phyloP scores from a whole-genome alignment of 2,888 invertebrate genomes.

The Crepidodera aurea region DNA sequence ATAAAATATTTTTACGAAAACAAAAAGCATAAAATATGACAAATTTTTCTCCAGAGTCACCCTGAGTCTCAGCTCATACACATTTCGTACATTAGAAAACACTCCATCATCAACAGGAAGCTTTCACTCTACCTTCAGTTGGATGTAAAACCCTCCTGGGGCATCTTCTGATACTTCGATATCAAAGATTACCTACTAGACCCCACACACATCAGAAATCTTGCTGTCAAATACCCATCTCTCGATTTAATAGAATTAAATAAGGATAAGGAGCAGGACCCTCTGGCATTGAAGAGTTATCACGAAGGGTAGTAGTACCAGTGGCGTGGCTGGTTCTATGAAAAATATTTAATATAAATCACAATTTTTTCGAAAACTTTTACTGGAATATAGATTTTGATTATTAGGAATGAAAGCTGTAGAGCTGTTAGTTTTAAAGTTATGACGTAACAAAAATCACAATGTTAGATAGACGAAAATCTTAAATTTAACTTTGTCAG shows the following conservation, averaged over 20 bases:
- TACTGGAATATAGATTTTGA: too few relatives aligned
- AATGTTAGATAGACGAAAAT: too few relatives aligned
- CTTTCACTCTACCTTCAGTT: constrained; percentile 9
- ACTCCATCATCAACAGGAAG: constrained; percentile 12
- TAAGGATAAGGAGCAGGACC: constrained; percentile 20
- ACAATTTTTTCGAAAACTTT: too few relatives aligned
- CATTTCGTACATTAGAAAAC: constrained; percentile 17
- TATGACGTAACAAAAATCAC: too few relatives aligned
- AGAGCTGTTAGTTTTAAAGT: too few relatives aligned
- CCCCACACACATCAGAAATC: constrained; percentile 20
- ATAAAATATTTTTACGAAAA: neutral
- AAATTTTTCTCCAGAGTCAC: constrained; percentile 4
- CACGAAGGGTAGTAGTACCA: constrained; percentile 20
- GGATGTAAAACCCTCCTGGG: constrained; percentile 15
- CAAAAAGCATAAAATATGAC: neutral
- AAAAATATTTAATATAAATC: too few relatives aligned
- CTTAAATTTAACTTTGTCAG: too few relatives aligned
- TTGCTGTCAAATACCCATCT: constrained; percentile 26
- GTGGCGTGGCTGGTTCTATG: neutral
- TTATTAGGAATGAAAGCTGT: too few relatives aligned
- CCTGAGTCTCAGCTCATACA: constrained; percentile 1
- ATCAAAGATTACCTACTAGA: constrained; percentile 16
- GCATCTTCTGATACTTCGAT: constrained; percentile 13
- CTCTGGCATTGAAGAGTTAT: constrained; percentile 31
- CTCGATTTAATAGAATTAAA: constrained; percentile 33